Evolutionary conservation across 2,797 vertebrate species (phyloP).

Genomic region (Amblyopsis hoosieri): DNA sequence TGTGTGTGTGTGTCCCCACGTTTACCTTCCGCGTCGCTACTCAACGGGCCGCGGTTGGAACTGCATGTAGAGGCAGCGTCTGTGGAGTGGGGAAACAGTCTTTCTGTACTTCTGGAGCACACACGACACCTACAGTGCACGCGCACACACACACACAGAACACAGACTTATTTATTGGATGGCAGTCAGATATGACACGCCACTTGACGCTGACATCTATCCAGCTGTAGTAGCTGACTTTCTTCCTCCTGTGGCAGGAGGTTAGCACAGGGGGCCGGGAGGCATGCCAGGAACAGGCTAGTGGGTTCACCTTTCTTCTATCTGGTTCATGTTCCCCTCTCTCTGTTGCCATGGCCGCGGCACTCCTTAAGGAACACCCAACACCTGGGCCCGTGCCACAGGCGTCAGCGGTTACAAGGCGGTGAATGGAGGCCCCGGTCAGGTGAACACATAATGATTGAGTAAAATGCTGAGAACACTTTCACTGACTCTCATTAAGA

Average conservation of each 20-base stretch:
- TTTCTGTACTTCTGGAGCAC: constrained; percentile 81
- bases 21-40: constrained; percentile 66
- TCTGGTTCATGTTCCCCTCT: constrained; percentile 61
- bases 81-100: constrained; percentile 65
- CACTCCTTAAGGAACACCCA: constrained; percentile 54
- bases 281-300: constrained; percentile 3
- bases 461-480: constrained; percentile 15
- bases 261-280: constrained; percentile 29
- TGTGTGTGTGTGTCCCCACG: constrained; percentile 1
- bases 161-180: constrained; percentile 9
- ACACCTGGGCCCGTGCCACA: constrained; percentile 47
- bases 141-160: constrained; percentile 29
- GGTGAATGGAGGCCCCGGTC: constrained; percentile 35
- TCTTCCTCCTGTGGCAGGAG: constrained; percentile 17
- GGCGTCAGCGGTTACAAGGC: constrained; percentile 24
- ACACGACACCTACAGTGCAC: constrained; percentile 76
- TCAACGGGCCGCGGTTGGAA: constrained; percentile 64
- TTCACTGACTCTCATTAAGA: constrained; percentile 30
- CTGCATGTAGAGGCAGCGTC: constrained; percentile 71
- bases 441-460: constrained; percentile 33
- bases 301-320: constrained; percentile 57
- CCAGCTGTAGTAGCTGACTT: constrained; percentile 17
- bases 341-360: constrained; percentile 25
- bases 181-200: constrained; percentile 22
- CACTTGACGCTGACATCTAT: constrained; percentile 21